Base-by-base conservation (phyloP, 2,888 invertebrate species). In the Lasioglossum zephyrum region DNA sequence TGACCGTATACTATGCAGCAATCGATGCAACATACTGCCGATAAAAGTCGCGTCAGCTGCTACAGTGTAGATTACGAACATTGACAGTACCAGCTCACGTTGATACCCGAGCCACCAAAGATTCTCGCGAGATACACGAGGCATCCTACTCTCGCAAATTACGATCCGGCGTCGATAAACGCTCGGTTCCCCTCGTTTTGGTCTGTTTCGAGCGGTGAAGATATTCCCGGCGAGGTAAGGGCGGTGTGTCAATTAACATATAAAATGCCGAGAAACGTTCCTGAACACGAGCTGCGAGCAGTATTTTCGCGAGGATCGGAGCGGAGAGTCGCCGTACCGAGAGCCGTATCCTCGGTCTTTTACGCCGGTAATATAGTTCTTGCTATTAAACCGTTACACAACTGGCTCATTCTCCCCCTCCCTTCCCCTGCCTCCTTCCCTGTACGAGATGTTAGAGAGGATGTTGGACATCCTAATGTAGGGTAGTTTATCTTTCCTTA, bases 381-480 rank as follows among this genome's bases (percentile, higher is more conserved):
- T 77, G 82, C 80, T 79, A 87, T 90, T 88, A 88, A 81, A 87
- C 81, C 79, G 85, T 90, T 90, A 83, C 85, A 79, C 90, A 89
- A 90, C 84, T 47, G 60, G 74, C 81, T 85, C 82, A 57, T 86
- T 86, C 75, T 81, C 36, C 82, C 36, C 2, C 36, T 0, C 22
- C 60, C 26, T 31, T 1, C 31, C 31, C 31, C 31, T 31, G 11
- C 57, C 36, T 36, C 36, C 36, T 2, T 26, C n/a, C 6, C 31
- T 73, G 69, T 16, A 39, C 74, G 31, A 83, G 75, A 85, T 83
- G 77, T 66, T 76, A 77, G 83, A 86, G 53, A 84, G 57, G 87
- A 84, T 79, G 88, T 83, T 82, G 57, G 86, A 85, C 84, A 75
- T 90, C 89, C 85, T 88, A 89, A 87, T 88, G 87, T 81, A 80